These are phyloP conservation scores for Cosmorhoe ocellata DNA, from an alignment of 2,888 invertebrate genomes.

Conservation along the genomic window DNA sequence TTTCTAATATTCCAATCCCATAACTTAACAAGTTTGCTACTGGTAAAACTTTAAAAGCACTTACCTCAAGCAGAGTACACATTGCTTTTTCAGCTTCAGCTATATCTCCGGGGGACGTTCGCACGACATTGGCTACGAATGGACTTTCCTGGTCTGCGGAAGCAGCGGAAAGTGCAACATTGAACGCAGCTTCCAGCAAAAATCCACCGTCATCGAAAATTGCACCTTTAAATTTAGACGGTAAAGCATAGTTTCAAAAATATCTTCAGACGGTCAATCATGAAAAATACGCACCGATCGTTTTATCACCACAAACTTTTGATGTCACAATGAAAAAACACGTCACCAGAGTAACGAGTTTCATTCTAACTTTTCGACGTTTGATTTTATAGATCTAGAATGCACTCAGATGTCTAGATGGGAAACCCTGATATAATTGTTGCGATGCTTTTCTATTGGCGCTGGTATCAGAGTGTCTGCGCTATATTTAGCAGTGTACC, in stretches of 20 bases:
- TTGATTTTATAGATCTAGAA: not conserved
- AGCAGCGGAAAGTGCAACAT: slow-evolving; percentile 74
- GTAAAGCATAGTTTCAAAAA: slow-evolving; percentile 1
- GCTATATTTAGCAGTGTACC: slow-evolving; percentile 42
- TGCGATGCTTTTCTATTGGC: slow-evolving; percentile 40
- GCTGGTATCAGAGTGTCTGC: slow-evolving; percentile 37
- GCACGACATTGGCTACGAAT: slow-evolving; percentile 55
- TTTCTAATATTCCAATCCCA: not conserved
- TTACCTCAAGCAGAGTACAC: slow-evolving; percentile 79
- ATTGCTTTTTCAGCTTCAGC: slow-evolving; percentile 78
- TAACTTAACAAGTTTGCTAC: slow-evolving; percentile 3
- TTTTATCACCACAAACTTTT: slow-evolving; percentile 24
- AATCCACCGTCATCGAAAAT: slow-evolving; percentile 82
- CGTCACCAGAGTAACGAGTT: slow-evolving; percentile 11
- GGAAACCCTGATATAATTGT: slow-evolving; percentile 39
- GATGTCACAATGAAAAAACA: slow-evolving; percentile 12
- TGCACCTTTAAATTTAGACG: slow-evolving; percentile 70
- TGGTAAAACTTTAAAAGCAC: slow-evolving; percentile 14
- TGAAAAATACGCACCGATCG: slow-evolving; percentile 27
- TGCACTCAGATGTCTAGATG: not conserved
- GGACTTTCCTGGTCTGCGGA: slow-evolving; percentile 71
- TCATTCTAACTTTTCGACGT: slow-evolving; percentile 21
- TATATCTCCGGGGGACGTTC: slow-evolving; percentile 78
- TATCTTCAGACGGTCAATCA: not conserved
- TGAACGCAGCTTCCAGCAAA: slow-evolving; percentile 80